These are phyloP conservation scores for Lamprologus lemairii DNA, from an alignment of 2,113 vertebrate genomes.

Conservation along the genomic window DNA sequence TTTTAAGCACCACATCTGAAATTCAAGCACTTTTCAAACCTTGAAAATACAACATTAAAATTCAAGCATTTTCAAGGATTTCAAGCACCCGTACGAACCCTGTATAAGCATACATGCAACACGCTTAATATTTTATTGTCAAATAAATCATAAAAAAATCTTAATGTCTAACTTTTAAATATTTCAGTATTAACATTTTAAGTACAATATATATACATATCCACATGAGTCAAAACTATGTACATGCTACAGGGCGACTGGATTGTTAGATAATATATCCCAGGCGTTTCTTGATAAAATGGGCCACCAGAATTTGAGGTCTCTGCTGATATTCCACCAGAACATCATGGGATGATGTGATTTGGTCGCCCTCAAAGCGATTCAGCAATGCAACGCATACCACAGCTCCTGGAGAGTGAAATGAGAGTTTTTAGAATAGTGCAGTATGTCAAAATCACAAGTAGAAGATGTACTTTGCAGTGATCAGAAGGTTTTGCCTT, in stretches of 20 bases:
- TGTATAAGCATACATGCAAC: background rate
- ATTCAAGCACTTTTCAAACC: background rate
- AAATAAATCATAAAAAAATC: background rate
- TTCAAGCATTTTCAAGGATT: background rate
- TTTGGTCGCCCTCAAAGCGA: slow-evolving; percentile 83
- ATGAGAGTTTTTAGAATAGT: background rate
- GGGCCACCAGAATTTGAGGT: slow-evolving; percentile 77
- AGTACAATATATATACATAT: slow-evolving; percentile 43
- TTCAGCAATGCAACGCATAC: slow-evolving; percentile 80
- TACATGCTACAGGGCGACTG: slow-evolving; percentile 2
- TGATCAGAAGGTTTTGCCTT: background rate
- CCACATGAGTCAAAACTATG: slow-evolving; percentile 18
- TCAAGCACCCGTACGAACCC: background rate
- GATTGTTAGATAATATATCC: slow-evolving; percentile 39
- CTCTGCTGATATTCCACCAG: slow-evolving; percentile 77
- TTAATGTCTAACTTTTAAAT: slow-evolving; percentile 22
- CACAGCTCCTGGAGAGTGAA: slow-evolving; percentile 76
- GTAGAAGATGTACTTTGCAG: background rate
- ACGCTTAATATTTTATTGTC: background rate
- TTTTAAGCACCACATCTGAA: background rate
- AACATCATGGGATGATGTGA: slow-evolving; percentile 72
- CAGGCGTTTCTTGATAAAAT: slow-evolving; percentile 79
- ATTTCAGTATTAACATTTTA: slow-evolving; percentile 34
- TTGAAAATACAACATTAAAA: background rate
- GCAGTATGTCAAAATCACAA: background rate